Evolutionary conservation across 2,113 vertebrate genomes (phyloP), one percentile per base, ranked within the genome.

Genomic region (Corvus cornix): DNA sequence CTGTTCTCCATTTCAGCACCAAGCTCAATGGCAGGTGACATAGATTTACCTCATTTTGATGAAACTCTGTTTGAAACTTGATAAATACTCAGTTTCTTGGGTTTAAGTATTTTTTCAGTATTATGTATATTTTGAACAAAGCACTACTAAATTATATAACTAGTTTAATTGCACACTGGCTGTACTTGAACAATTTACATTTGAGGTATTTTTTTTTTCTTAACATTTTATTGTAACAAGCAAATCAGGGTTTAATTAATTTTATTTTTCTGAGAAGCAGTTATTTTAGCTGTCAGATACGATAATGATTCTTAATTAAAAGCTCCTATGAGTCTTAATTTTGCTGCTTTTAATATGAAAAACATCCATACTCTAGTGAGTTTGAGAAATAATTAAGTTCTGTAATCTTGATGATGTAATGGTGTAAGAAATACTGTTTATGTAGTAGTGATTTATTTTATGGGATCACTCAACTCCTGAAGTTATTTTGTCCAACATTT

Each of bases 1-100:
- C 97, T 99, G 19, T 98, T 99, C 53, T 98, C 98, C 5, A 94
- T 97, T 88, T 97, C 98, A 49, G 92, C 72, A 27, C 84, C 98
- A 49, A 96, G 94, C 70, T 97, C 98, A 35, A 95, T 98, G 26
- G 92, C 96, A 69, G 96, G 96, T 88, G 98, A 98, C 88, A 91
- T 97, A 3, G 98, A 98, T 44, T 96, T 99, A 85, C 97, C 97
- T 96, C 97, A 97, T 73, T 98, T 99, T 73, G 99, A 99, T 91
- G 97, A 98, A 73, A 97, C 98, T 89, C 97, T 99, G 33, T 98
- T 99, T 97, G 98, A 98, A 89, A 92, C 87, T 92, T 98, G 95
- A 75, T 98, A 81, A 97, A 75, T 93, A n/a, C 2, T 89, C 5
- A 7, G 67, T 96, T 96, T 97, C 94, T 93, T 84, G 28, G 21